Percentiles rank a stretch among this genome's conserved stretches.
These are phyloP conservation scores for Ciconia nigra DNA, from an alignment of 2,797 vertebrate species.

Conservation along the genomic window DNA sequence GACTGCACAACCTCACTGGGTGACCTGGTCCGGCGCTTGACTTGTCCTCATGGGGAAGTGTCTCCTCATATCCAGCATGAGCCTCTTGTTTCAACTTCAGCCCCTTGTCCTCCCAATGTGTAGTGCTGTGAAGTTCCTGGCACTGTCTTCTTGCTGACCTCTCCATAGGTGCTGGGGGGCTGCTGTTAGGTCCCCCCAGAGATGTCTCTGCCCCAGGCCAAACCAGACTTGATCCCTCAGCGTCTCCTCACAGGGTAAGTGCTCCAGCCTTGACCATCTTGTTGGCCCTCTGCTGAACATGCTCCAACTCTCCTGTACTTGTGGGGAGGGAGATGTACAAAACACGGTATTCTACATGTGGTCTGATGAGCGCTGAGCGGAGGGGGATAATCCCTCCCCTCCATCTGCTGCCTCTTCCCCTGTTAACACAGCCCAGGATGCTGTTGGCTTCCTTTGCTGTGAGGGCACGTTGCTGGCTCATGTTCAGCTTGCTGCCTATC, in stretches of 20 bases:
- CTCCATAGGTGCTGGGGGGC: fast-evolving
- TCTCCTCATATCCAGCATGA: neutral
- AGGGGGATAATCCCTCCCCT: neutral
- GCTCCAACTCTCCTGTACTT: neutral
- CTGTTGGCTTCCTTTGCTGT: neutral
- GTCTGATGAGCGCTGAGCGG: neutral
- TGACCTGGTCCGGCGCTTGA: neutral
- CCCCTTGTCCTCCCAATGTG: neutral
- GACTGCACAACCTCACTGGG: neutral
- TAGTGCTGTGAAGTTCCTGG: neutral
- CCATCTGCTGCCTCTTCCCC: neutral
- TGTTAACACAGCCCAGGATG: neutral
- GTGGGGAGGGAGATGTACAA: too few relatives aligned
- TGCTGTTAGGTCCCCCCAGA: neutral
- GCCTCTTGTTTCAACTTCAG: neutral
- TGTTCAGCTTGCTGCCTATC: neutral
- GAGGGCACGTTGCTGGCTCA: neutral
- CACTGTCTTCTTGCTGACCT: neutral
- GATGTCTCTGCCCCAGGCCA: neutral
- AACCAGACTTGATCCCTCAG: neutral
- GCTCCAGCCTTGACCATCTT: neutral
- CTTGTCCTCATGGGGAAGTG: neutral
- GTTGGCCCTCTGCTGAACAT: neutral
- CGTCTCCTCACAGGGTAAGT: neutral
- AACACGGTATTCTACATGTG: neutral